Base-by-base conservation (phyloP, 1,140 invertebrate genomes). In the Harlomillsia oculata region DNA sequence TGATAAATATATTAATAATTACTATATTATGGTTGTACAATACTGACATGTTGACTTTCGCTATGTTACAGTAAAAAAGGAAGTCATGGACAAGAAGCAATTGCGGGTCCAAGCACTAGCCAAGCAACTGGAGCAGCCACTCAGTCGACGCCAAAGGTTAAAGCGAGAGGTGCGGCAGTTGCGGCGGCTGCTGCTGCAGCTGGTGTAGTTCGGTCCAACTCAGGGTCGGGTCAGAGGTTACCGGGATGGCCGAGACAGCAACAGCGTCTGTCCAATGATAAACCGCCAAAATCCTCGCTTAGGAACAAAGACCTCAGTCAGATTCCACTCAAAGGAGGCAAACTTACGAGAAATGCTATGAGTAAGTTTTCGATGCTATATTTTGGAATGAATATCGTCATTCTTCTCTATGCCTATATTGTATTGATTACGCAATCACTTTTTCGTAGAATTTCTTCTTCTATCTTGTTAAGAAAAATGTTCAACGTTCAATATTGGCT, bases 271-370 rank as follows among this genome's bases (percentile, higher is more conserved):
- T 2, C 44, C 13, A 52, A 44, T 44, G 60, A 56, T 40, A 56
- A 44, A 30, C 34, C 39, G 1, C n/a, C 45, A 21, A 65, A 62
- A 49, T 39, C 44, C 13, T 30, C 46, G 28, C 45, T 26, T 39
- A 28, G 60, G 43, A 46, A 46, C 14, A 63, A 63, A 53, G 63
- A 65, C 13, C 26, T 62, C n/a, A 37, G 39, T 41, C 52, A n/a
- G n/a, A n/a, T n/a, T n/a, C n/a, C 32, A 26, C 44, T 55, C 8
- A 66, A 63, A 46, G 46, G 56, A 16, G 57, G 52, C 20, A 63
- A 63, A 56, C 45, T 63, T 14, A 63, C 61, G 32, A 51, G 63
- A 29, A 53, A 49, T 56, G 61, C 63, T 14, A 61, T 58, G 53
- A 66, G 66, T 64, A 62, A 64, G 46, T 20, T 16, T 16, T n/a